Evolutionary conservation across 2,113 vertebrate genomes (phyloP).

Genomic region (Arvicanthis niloticus): DNA sequence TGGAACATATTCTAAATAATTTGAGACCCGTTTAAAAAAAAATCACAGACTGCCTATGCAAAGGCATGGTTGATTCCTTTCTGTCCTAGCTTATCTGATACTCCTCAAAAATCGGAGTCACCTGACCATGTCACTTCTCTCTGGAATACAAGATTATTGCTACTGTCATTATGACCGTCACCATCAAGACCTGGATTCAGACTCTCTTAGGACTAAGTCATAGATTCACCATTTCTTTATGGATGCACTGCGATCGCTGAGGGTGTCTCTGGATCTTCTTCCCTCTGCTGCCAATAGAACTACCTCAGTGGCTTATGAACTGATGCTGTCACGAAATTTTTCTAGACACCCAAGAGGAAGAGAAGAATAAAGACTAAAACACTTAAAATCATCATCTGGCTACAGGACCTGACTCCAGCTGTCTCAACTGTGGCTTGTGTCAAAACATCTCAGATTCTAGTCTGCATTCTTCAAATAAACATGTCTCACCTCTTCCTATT

Average conservation of each 20-base stretch:
- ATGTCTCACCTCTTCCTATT: neutral
- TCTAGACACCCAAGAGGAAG: neutral
- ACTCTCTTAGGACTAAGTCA: neutral
- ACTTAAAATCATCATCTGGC: neutral
- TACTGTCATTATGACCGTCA: too few species aligned
- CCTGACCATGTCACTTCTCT: neutral
- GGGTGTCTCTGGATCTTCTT: neutral
- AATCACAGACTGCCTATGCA: neutral
- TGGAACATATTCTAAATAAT: neutral
- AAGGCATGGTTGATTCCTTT: neutral
- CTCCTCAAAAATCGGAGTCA: neutral
- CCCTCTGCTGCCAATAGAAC: neutral
- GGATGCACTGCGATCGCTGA: neutral
- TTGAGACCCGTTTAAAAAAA: neutral
- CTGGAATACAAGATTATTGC: neutral
- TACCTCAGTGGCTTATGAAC: neutral
- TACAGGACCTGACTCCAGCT: neutral
- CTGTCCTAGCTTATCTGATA: neutral
- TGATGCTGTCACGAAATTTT: neutral
- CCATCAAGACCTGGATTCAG: neutral
- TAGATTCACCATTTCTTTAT: neutral
- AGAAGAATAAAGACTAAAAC: conserved; percentile 24
- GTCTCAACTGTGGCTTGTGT: neutral
- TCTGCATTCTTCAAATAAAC: neutral
- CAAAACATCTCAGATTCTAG: neutral